These are phyloP conservation scores for Alcedo quadribrachys DNA, from an alignment of 2,797 vertebrate species.

Conservation along the genomic window DNA sequence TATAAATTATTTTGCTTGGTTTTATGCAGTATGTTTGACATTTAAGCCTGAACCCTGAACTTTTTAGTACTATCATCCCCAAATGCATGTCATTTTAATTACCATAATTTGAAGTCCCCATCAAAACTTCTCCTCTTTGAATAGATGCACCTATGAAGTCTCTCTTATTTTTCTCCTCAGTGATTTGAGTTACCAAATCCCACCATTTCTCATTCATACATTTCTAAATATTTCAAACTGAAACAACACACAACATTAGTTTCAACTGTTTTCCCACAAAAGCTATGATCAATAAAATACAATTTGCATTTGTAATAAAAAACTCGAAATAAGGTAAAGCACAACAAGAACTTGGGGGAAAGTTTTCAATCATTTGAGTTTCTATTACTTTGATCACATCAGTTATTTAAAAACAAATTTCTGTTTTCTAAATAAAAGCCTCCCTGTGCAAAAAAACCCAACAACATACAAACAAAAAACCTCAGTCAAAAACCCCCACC, in stretches of 20 bases:
- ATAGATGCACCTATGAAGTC: neutral
- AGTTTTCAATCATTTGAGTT: neutral
- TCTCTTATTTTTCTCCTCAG: neutral
- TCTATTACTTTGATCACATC: neutral
- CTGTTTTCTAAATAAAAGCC: neutral
- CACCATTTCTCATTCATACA: neutral
- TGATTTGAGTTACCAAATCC: neutral
- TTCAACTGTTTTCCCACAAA: neutral
- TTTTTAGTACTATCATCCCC: neutral
- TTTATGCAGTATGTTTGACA: neutral
- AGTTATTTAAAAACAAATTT: neutral
- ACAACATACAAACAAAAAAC: no score
- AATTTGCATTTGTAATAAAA: neutral
- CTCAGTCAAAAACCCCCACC: neutral
- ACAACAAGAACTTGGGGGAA: neutral
- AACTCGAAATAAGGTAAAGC: neutral
- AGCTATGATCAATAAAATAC: neutral
- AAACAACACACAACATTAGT: neutral
- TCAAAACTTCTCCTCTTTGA: neutral
- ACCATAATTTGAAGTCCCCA: neutral
- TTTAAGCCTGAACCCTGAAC: neutral
- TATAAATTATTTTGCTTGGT: neutral
- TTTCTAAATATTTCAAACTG: neutral
- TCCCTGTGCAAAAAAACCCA: no score
- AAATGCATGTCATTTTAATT: neutral